Evolutionary conservation across 2,113 vertebrate species (phyloP), one percentile per base, ranked within the genome.

Genomic region (Tragelaphus imberbis): DNA sequence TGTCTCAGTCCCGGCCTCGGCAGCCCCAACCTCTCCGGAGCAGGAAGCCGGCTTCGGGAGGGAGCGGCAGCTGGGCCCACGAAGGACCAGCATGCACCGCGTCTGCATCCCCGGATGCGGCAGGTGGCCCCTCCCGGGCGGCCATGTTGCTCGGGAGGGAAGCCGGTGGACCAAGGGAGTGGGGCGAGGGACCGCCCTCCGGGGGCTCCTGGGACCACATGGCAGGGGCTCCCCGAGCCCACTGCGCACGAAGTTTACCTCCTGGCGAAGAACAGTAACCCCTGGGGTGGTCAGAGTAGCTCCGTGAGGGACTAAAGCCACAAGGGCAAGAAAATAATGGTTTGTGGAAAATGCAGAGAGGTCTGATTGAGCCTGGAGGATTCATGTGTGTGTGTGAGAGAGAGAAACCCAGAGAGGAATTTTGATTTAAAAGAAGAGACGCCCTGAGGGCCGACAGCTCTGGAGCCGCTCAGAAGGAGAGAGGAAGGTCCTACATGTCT

Each of bases 81-180:
- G 0, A 21, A 63, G 27, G 44, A 36, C 59, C 53, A 4, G n/a
- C 0, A 0, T 4, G 55, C 8, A 0, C 27, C 55, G 12, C 0
- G 0, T 2, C 11, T 1, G 5, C 0, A 0, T 16, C 82, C 25
- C 77, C 36, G 2, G 8, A 1, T 2, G 8, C 59, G 36, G 5
- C 28, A 0, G n/a, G 11, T 21, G 51, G 68, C 14, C 75, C 9
- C 44, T 40, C 55, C 61, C 0, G 7, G 27, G 65, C 7, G n/a
- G 10, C 71, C 14, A 11, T 1, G 47, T 9, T 33, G 12, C 36
- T 6, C 53, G 9, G 55, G 51, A 16, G 17, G 36, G 47, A 53
- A 40, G 17, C 30, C 2, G 2, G 19, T 5, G 47, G 56, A 36
- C 71, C 10, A 0, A 16, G 61, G 36, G 36, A 3, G 10, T 5